A percentile compares a stretch with the other conserved stretches of the same genome.
These are phyloP conservation scores for Tachuris rubrigastra DNA, from an alignment of 2,113 vertebrate species.

Conservation along the genomic window DNA sequence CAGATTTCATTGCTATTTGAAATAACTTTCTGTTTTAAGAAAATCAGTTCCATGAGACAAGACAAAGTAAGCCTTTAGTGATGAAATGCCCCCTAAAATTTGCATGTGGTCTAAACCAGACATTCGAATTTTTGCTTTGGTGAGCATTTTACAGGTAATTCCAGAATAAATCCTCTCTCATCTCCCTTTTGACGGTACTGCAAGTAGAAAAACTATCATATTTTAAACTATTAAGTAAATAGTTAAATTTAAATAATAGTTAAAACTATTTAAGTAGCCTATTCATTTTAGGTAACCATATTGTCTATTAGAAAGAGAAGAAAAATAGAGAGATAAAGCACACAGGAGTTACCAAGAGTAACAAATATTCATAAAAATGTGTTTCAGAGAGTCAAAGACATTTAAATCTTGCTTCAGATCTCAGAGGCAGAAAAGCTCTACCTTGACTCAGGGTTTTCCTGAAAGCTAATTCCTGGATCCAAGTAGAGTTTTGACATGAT, in stretches of 20 bases:
- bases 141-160: background rate
- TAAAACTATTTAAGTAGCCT: background rate
- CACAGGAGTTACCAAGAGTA: background rate
- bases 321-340: background rate
- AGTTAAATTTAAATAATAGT: background rate
- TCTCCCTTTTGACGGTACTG: background rate
- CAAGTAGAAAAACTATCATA: background rate
- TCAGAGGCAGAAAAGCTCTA: slow-evolving; percentile 15
- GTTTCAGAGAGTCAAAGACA: slow-evolving; percentile 1
- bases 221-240: background rate
- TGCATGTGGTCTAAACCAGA: background rate
- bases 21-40: background rate
- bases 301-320: background rate
- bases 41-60: background rate
- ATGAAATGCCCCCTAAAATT: background rate
- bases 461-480: slow-evolving; percentile 40
- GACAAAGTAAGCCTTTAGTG: background rate
- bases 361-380: background rate
- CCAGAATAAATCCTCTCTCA: background rate
- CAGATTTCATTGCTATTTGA: background rate
- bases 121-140: background rate
- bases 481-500: slow-evolving; percentile 33
- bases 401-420: background rate
- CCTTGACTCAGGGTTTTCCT: slow-evolving; percentile 25
- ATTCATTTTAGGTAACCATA: background rate